A percentile compares a stretch with the other conserved stretches of the same genome.
phyloP scores from a whole-genome alignment of 1,140 invertebrate genomes.

The Philotrypesis tridentata region DNA sequence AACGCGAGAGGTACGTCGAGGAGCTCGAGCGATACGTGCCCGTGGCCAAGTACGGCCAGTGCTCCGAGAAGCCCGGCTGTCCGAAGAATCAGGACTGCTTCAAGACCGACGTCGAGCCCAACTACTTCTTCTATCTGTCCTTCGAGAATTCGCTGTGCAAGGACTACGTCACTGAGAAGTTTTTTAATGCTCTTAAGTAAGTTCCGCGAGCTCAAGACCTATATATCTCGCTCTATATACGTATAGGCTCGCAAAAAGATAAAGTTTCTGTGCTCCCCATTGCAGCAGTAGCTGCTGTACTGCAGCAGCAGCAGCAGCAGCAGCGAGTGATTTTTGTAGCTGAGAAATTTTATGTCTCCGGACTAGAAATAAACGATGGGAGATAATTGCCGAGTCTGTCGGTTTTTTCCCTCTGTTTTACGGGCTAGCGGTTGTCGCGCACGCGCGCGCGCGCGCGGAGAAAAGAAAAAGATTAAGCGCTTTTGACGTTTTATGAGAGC shows the following conservation, averaged over 20 bases:
- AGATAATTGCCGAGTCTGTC: neutral
- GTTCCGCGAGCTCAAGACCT: neutral
- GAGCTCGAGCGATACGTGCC: slow-evolving; percentile 75
- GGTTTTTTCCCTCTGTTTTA: neutral
- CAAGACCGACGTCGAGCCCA: slow-evolving; percentile 64
- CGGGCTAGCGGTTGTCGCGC: neutral
- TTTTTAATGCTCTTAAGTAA: slow-evolving; percentile 72
- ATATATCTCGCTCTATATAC: neutral
- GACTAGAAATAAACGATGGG: neutral
- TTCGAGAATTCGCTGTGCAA: slow-evolving; percentile 79
- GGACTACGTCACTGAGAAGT: slow-evolving; percentile 80
- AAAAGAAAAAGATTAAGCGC: neutral
- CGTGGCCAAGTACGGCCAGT: slow-evolving; percentile 83
- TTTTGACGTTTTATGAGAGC: neutral
- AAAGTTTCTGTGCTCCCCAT: no score
- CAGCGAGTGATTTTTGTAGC: neutral
- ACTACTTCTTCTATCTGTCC: slow-evolving; percentile 81
- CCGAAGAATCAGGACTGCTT: slow-evolving; percentile 65
- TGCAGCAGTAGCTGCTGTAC: no score
- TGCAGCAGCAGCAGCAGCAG: no score
- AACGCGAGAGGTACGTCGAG: slow-evolving; percentile 75
- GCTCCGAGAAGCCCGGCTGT: slow-evolving; percentile 68
- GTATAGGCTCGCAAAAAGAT: no score
- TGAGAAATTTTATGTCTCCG: neutral
- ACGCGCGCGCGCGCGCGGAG: no score